phyloP scores from a whole-genome alignment of 2,888 invertebrate species.

The Notocelia uddmanniana region DNA sequence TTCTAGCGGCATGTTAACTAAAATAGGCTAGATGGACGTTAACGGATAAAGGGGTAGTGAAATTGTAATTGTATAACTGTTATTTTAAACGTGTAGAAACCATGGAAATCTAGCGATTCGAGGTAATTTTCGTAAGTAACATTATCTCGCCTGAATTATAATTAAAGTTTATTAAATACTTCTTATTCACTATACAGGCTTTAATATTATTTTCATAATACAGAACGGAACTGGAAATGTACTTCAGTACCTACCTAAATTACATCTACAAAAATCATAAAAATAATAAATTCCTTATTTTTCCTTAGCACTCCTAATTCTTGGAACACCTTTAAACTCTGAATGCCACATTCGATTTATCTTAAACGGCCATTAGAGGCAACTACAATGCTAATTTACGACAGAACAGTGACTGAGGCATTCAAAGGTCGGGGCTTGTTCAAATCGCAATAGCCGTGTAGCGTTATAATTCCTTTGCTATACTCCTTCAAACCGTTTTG shows the following conservation, averaged over 20 bases:
- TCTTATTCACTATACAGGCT: conserved; percentile 17
- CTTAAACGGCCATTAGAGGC: too few species aligned
- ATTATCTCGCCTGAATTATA: conserved; percentile 20
- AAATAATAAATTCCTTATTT: background rate
- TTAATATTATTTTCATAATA: conserved; percentile 28
- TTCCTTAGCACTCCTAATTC: conserved; percentile 15
- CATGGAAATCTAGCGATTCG: conserved; percentile 22
- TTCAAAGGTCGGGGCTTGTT: background rate
- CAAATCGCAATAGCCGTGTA: background rate
- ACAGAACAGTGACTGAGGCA: background rate
- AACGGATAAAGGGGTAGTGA: too few species aligned
- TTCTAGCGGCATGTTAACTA: too few species aligned
- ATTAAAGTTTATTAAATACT: conserved; percentile 25
- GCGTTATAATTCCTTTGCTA: too few species aligned
- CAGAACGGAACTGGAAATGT: conserved; percentile 32
- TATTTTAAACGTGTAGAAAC: background rate
- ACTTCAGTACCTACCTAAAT: conserved; percentile 14
- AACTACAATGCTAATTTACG: too few species aligned
- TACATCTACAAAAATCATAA: conserved; percentile 24
- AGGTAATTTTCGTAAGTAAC: conserved; percentile 30
- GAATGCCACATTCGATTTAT: too few species aligned
- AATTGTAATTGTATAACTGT: too few species aligned
- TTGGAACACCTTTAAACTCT: background rate
- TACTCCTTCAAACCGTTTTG: too few species aligned
- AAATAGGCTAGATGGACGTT: too few species aligned